Evolutionary conservation across 2,888 invertebrate genomes (phyloP), one percentile per base, ranked within the genome.

Genomic region (Caenorhabditis becei): DNA sequence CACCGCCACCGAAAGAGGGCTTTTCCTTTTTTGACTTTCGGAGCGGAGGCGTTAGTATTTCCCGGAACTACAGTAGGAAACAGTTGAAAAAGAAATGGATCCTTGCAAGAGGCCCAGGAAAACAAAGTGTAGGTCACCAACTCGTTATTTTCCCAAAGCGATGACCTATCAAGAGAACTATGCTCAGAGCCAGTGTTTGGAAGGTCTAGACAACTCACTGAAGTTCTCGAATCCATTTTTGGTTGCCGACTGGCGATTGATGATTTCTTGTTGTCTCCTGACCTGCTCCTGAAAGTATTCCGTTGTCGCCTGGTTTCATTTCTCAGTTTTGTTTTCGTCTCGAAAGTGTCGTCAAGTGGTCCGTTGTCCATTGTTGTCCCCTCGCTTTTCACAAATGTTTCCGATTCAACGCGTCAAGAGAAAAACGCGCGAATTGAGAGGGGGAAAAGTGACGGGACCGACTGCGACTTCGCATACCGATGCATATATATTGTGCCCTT

Each of bases 191-290:
- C n/a, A n/a, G n/a, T n/a, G n/a, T n/a, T n/a, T n/a, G n/a, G n/a
- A n/a, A n/a, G n/a, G n/a, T n/a, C n/a, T n/a, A n/a, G n/a, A n/a
- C n/a, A 5, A 74, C 72, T 37, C 35, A 90, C 90, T 85, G 70
- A 90, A 89, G 59, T 88, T 89, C 56, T 90, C 90, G 56, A 90
- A 88, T 59, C 87, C 87, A 44, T 71, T 85, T 54, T 72, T 80
- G 5, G 79, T 74, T 24, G 82, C 66, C 67, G 83, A 63, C 75
- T 87, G 77, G 61, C 90, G 58, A 65, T 83, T 86, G 65, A 86
- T 85, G 20, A 85, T 72, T 67, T 88, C 87, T 53, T 88, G 88
- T 37, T 85, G 83, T 26, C 89, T 75, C 7, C 88, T 77, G 23
- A 90, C 83, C 81, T 90, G 89, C 18, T 89, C 89, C 80, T 89